Evolutionary conservation across 30 jellyfish, hydroid and myxozoan species (phyloP), one percentile per base, ranked within the genome.

Genomic region (Chironex yamaguchii): DNA sequence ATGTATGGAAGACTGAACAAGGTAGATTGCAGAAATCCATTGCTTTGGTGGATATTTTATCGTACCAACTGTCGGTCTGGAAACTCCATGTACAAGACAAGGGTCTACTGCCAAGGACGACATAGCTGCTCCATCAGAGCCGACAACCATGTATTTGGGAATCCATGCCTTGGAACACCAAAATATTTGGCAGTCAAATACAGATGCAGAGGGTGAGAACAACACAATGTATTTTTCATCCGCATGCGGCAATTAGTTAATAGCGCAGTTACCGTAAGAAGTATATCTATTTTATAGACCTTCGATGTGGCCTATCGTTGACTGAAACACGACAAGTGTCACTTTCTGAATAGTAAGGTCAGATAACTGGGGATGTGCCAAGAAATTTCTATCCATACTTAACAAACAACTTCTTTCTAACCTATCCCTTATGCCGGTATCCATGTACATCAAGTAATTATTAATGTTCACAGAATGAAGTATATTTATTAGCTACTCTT

Each of bases 161-260:
- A 86, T 76, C 96, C 96, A 3, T 86, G 96, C 34, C 71, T 62
- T 23, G 11, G 25, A 0, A 73, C 65, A 0, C 76, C 21, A 67
- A 86, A 86, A 75, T 86, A 86, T 50, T 79, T 86, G 14, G 66
- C 65, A 28, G 96, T 86, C 34, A 30, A 67, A 29, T 86, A 62
- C 71, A 42, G 63, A 78, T 86, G 96, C 36, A 67, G 29, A 25
- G 71, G 84, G 94, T 82, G 35, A 82, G 92, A n/a, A n/a, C n/a
- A n/a, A n/a, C n/a, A n/a, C n/a, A n/a, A n/a, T n/a, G n/a, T n/a
- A n/a, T n/a, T n/a, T n/a, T n/a, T n/a, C n/a, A n/a, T n/a, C n/a
- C n/a, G n/a, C n/a, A n/a, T n/a, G n/a, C n/a, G n/a, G n/a, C 62
- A 48, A 48, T 48, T 12, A 48, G 12, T n/a, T 9, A 48, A 48